Evolutionary conservation across 2,113 vertebrate genomes (phyloP).

Genomic region (Picathartes gymnocephalus): DNA sequence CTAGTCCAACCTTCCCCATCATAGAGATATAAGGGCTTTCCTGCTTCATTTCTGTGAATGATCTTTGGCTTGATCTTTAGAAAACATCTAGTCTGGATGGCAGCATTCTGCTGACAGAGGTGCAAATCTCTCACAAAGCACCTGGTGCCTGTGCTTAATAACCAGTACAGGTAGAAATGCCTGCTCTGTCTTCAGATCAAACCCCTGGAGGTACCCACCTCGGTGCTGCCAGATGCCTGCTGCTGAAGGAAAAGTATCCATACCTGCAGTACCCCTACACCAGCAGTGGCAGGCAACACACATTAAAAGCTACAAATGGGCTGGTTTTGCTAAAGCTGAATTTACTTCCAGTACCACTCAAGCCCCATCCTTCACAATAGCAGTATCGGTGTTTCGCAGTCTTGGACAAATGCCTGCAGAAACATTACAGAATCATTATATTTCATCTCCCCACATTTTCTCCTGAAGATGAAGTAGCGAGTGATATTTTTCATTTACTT

Average conservation of each 20-base stretch:
- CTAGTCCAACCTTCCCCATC: not conserved
- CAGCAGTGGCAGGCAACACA: not conserved
- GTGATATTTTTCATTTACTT: not conserved
- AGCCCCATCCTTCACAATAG: not conserved
- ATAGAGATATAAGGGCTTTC: not conserved
- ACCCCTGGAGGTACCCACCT: not conserved
- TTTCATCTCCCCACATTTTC: not conserved
- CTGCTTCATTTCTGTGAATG: not conserved
- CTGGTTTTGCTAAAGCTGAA: not conserved
- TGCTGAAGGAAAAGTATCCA: not conserved
- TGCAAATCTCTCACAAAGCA: not conserved
- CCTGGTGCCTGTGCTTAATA: not conserved
- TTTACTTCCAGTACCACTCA: not conserved
- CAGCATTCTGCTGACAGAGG: not conserved
- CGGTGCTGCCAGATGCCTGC: not conserved
- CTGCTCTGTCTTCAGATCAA: not conserved
- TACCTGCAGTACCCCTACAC: not conserved
- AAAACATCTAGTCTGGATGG: not conserved
- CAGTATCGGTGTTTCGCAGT: not conserved
- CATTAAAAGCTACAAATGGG: not conserved
- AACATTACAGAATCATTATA: not conserved
- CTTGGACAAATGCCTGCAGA: slow-evolving; percentile 3
- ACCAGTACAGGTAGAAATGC: not conserved
- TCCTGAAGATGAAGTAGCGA: not conserved
- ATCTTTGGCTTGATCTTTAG: not conserved